A percentile compares a stretch with the other conserved stretches of the same genome.
phyloP scores from a whole-genome alignment of 2,113 vertebrate genomes.

The Notarius quadriscutis region DNA sequence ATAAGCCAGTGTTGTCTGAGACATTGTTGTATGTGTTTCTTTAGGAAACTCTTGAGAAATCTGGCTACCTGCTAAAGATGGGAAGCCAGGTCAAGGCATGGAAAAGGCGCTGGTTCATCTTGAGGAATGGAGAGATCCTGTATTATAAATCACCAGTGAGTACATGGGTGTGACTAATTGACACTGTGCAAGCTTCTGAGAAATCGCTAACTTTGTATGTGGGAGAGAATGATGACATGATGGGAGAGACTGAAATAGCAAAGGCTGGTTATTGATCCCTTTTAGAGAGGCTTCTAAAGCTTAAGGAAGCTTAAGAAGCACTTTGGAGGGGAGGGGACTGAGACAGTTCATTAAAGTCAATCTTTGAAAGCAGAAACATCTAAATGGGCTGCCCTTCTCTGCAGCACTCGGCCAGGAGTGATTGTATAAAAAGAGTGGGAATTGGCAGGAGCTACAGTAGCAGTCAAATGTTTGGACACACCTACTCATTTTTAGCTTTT shows the following conservation, averaged over 20 bases:
- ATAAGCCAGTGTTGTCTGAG: background rate
- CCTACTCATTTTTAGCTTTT: no score
- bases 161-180: constrained; percentile 36
- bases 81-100: constrained; percentile 83
- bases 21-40: constrained; percentile 28
- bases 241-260: constrained; percentile 4
- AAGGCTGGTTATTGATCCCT: background rate
- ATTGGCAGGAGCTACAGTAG: no score
- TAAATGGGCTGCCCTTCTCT: background rate
- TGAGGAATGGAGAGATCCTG: constrained; percentile 84
- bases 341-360: background rate
- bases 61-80: constrained; percentile 89
- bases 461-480: no score
- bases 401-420: background rate
- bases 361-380: background rate
- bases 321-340: background rate
- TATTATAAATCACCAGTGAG: constrained; percentile 91
- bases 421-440: no score
- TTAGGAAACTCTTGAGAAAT: constrained; percentile 85
- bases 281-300: background rate
- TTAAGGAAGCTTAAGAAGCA: background rate
- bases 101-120: constrained; percentile 89
- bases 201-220: constrained; percentile 5
- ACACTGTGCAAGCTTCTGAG: background rate
- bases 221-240: constrained; percentile 27